A percentile compares a stretch with the other conserved stretches of the same genome.
Conservation (phyloP, 2,888 invertebrate genomes). For the Teleiodes luculella region DNA sequence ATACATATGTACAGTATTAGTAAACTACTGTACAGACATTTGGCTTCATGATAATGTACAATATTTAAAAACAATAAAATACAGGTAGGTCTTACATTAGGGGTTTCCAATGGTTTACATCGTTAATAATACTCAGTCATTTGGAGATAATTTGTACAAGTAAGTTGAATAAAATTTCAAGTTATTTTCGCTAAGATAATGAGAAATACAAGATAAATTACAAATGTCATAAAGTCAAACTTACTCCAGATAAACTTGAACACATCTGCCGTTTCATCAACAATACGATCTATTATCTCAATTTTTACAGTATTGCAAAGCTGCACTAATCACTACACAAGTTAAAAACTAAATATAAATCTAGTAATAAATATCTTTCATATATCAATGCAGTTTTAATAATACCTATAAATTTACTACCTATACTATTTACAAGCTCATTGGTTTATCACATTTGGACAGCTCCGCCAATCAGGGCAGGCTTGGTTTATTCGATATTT, state of each 20-base stretch:
- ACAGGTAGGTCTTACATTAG: slow-evolving; percentile 46
- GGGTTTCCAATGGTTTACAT: slow-evolving; percentile 42
- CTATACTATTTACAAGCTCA: slow-evolving; percentile 74
- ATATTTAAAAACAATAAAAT: slow-evolving; percentile 31
- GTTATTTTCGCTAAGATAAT: neutral
- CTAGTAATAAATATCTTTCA: slow-evolving; percentile 64
- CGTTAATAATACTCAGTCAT: slow-evolving; percentile 52
- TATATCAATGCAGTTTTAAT: slow-evolving; percentile 46
- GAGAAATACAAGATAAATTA: neutral
- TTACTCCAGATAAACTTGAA: slow-evolving; percentile 57
- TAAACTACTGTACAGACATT: slow-evolving; percentile 39
- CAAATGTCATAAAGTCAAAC: neutral
- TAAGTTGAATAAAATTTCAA: neutral
- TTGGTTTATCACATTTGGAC: slow-evolving; percentile 74
- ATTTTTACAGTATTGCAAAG: slow-evolving; percentile 41
- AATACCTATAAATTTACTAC: slow-evolving; percentile 29
- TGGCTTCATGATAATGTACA: slow-evolving; percentile 15
- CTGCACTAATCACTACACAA: slow-evolving; percentile 33
- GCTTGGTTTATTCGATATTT: slow-evolving; percentile 34
- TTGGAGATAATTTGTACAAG: slow-evolving; percentile 36
- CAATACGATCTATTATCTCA: slow-evolving; percentile 42
- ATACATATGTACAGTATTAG: slow-evolving; percentile 57
- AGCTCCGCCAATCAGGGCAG: slow-evolving; percentile 41
- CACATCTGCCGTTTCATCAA: slow-evolving; percentile 65
- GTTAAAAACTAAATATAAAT: slow-evolving; percentile 42